Evolutionary conservation across 2,797 vertebrate genomes (phyloP).

Genomic region (Sebastes variabilis): DNA sequence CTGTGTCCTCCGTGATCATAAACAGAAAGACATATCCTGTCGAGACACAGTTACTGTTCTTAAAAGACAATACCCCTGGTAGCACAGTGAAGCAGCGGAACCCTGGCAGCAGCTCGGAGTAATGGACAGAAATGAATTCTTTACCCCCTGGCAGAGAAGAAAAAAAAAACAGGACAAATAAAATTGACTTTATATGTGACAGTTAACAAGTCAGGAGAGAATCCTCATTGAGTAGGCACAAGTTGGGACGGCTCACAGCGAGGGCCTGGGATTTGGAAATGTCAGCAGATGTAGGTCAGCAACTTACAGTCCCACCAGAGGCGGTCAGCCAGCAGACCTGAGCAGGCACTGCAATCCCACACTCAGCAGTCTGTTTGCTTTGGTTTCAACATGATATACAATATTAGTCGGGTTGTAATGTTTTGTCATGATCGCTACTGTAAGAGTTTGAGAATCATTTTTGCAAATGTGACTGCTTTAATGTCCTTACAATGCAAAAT

Average conservation of each 20-base stretch:
- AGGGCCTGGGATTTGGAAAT: slow-evolving; percentile 62
- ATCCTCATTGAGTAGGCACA: slow-evolving; percentile 53
- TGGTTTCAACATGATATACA: not conserved
- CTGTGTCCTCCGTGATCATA: slow-evolving; percentile 28
- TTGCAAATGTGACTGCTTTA: not conserved
- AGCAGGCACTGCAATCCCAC: slow-evolving; percentile 29
- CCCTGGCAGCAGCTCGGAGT: slow-evolving; percentile 31
- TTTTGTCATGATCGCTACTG: not conserved
- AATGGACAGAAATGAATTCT: slow-evolving; percentile 58
- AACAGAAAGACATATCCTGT: slow-evolving; percentile 40
- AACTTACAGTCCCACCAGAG: slow-evolving; percentile 61
- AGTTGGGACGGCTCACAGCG: slow-evolving; percentile 47
- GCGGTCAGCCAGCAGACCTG: slow-evolving; percentile 61
- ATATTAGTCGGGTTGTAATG: not conserved
- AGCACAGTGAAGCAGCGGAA: slow-evolving; percentile 16
- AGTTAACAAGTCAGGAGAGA: slow-evolving; percentile 70
- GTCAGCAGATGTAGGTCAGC: slow-evolving; percentile 78
- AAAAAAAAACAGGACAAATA: slow-evolving; percentile 37
- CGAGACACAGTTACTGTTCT: slow-evolving; percentile 31
- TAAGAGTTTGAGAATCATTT: not conserved
- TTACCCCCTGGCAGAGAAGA: slow-evolving; percentile 34
- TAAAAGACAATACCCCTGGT: slow-evolving; percentile 35
- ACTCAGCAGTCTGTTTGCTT: slow-evolving; percentile 22
- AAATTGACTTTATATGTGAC: slow-evolving; percentile 62
- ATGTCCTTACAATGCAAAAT: not conserved